A percentile compares a stretch with the other conserved stretches of the same genome.
Evolutionary conservation across 2,888 invertebrate genomes (phyloP).

Genomic region (Eubasilissa splendida): DNA sequence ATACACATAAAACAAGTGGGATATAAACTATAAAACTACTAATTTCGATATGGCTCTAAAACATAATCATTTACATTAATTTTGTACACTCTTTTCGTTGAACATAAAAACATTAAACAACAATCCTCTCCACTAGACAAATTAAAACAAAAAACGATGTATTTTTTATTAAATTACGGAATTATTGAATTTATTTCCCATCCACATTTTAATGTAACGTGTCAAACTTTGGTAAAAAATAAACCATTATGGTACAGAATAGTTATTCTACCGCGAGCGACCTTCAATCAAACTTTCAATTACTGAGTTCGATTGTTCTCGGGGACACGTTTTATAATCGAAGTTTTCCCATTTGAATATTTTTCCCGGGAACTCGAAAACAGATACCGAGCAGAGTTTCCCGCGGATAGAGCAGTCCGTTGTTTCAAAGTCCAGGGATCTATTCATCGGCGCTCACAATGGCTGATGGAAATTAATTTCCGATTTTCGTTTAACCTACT

Average conservation of each 20-base stretch:
- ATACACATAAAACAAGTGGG: too few relatives aligned
- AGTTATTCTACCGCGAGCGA: conserved; percentile 21
- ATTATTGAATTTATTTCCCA: too few relatives aligned
- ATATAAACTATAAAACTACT: too few relatives aligned
- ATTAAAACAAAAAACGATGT: too few relatives aligned
- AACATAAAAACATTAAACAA: too few relatives aligned
- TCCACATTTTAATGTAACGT: too few relatives aligned
- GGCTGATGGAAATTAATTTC: conserved; percentile 38
- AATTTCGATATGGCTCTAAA: too few relatives aligned
- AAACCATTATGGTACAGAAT: neutral
- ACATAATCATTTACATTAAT: too few relatives aligned
- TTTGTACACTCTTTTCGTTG: too few relatives aligned
- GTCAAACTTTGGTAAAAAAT: too few relatives aligned
- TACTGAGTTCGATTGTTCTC: conserved; percentile 12
- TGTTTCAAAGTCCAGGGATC: conserved; percentile 7
- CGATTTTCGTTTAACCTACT: conserved; percentile 39
- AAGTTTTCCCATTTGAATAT: conserved; percentile 40
- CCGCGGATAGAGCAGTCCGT: conserved; percentile 15
- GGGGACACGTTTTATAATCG: conserved; percentile 31
- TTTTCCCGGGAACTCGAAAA: neutral
- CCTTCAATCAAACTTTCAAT: conserved; percentile 39
- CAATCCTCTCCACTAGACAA: too few relatives aligned
- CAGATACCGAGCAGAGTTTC: neutral
- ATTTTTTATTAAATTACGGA: too few relatives aligned
- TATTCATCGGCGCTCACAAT: conserved; percentile 22